These are phyloP conservation scores for Pogonomyrmex californicus DNA, from an alignment of 1,140 invertebrate genomes.

Conservation along the genomic window DNA sequence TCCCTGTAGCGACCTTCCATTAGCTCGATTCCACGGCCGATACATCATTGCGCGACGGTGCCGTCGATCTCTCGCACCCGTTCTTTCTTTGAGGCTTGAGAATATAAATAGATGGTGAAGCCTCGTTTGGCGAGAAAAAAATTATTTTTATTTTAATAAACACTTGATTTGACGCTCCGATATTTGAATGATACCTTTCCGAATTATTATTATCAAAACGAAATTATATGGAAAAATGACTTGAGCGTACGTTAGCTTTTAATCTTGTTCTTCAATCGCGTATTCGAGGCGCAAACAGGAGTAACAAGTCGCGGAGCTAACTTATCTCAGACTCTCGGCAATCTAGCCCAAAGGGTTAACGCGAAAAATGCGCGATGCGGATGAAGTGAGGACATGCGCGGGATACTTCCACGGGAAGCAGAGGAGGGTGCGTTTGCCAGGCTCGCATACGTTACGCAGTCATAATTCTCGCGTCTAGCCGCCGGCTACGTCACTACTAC, in stretches of 20 bases:
- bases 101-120: background rate
- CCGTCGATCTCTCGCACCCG: constrained; percentile 6
- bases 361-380: constrained; percentile 24
- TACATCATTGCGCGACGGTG: constrained; percentile 71
- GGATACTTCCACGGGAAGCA: constrained; percentile 4
- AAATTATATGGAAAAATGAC: background rate
- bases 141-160: background rate
- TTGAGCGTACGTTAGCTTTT: background rate
- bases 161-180: background rate
- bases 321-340: background rate
- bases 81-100: background rate
- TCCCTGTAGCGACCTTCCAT: constrained; percentile 77
- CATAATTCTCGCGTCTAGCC: constrained; percentile 56
- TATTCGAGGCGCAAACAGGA: background rate
- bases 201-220: background rate
- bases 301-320: background rate
- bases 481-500: constrained; percentile 37
- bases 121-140: background rate
- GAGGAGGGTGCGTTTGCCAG: constrained; percentile 37
- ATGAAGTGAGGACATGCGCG: background rate
- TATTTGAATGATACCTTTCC: background rate
- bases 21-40: constrained; percentile 78
- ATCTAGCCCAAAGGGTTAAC: background rate
- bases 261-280: background rate
- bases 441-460: constrained; percentile 31